Evolutionary conservation across 2,113 vertebrate species (phyloP), one percentile per base, ranked within the genome.

Genomic region (Psittacara wagleri): DNA sequence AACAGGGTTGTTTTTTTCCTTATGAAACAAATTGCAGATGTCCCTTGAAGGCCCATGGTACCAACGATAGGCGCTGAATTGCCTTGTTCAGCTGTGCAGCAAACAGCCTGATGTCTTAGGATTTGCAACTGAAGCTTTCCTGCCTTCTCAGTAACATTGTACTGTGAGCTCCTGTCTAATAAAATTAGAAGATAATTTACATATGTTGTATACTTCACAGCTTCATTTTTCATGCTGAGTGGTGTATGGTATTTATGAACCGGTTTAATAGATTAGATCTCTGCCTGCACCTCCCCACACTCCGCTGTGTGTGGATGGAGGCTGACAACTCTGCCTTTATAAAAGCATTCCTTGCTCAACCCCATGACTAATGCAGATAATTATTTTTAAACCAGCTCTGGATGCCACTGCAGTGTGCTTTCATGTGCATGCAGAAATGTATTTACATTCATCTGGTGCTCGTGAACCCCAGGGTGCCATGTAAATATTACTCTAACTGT

Each of bases 341-440:
- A 54, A 92, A 94, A 94, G 54, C 22, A 16, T 92, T 87, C 88
- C 92, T 94, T 84, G 78, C 94, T 92, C 94, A 95, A 82, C 91
- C 83, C 66, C 77, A 33, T 97, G 96, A 97, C 95, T 97, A 97
- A 97, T 92, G 91, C 95, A 91, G 77, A 59, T 86, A 94, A 96
- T 95, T 96, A 96, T 96, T 96, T 96, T 97, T 96, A 89, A 96
- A 96, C 41, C 96, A 63, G 43, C 77, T 94, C 89, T 94, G 86
- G 88, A 51, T 96, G 67, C 62, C 63, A 39, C 86, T 94, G 91
- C 95, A 79, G 91, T 72, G 79, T 0, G 3, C 70, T 94, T 94
- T 88, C 84, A 43, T 79, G 77, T 80, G 86, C 83, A 51, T 4
- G 3, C 31, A 69, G 70, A 88, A 83, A 70, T 33, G 66, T 91